phyloP scores from a whole-genome alignment of 2,888 invertebrate species.

The Ophion obscuratus region DNA sequence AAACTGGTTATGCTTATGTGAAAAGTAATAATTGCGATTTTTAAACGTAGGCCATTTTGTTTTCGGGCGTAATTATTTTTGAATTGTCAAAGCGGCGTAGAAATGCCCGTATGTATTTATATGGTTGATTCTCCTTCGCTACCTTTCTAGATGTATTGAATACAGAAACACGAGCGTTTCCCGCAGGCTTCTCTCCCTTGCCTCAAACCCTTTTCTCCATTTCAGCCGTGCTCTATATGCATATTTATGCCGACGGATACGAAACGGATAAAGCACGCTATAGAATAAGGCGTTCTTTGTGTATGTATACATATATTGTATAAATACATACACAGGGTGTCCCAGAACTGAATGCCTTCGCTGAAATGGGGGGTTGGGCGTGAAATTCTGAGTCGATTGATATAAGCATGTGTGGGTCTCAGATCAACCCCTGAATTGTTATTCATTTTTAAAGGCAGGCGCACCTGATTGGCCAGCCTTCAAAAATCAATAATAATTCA shows the following conservation, averaged over 20 bases:
- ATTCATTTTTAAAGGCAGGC: too few species aligned
- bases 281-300: conserved; percentile 15
- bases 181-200: conserved; percentile 17
- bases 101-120: conserved; percentile 26
- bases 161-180: conserved; percentile 46
- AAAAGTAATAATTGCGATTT: not conserved
- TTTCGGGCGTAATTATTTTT: not conserved
- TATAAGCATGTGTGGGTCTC: too few species aligned
- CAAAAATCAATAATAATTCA: too few species aligned
- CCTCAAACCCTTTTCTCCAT: conserved; percentile 33
- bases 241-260: conserved; percentile 29
- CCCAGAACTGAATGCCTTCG: too few species aligned
- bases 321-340: not conserved
- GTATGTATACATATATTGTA: conserved; percentile 28
- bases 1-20: too few species aligned
- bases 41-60: too few species aligned
- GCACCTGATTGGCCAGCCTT: too few species aligned
- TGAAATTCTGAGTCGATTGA: too few species aligned
- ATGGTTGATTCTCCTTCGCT: conserved; percentile 26
- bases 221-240: conserved; percentile 5
- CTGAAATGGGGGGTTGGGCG: too few species aligned
- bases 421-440: too few species aligned
- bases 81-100: not conserved
- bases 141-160: conserved; percentile 42
- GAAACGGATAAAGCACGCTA: conserved; percentile 34